Base-by-base conservation (phyloP, 2,113 vertebrate genomes). In the Porphyrio hochstetteri region DNA sequence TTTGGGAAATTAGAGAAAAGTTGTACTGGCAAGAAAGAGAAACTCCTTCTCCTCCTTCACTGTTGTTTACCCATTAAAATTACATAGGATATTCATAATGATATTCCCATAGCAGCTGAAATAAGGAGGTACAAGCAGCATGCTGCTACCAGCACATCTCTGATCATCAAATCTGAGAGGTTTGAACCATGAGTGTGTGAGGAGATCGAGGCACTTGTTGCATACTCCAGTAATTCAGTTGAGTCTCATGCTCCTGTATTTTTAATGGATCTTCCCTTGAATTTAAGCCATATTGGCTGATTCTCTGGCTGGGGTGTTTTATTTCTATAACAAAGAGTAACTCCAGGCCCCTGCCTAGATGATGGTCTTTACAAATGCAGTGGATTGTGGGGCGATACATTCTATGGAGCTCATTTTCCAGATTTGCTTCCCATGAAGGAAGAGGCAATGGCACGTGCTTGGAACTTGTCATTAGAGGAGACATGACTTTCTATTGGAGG, bases 161-260 rank as follows among this genome's bases (percentile, higher is more conserved):
- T 5, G 78, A n/a, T 61, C 78, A 44, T 14, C 74, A 36, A 8
- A 0, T 5, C 18, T 0, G 1, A 1, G 12, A 15, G 40, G 16
- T 44, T 40, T 16, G 48, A 83, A 5, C 63, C 48, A 3, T 0
- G 1, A 19, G 23, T 0, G 8, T 3, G 46, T 27, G 50, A 38
- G 72, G 15, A 53, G 36, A 10, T 8, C 3, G 0, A 2, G 44
- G 44, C 44, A 46, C 44, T 46, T 19, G 44, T 18, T 46, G 44
- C 44, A 46, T 18, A 46, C 17, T 46, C 44, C 44, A 53, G 17
- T 7, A 11, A 80, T n/a, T n/a, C 71, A 15, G 35, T 0, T 70
- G 6, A 76, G 25, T 48, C 55, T 86, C 52, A 13, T 16, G 31
- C 59, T 88, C n/a, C 42, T 57, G 19, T 35, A 18, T 46, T 67